Conservation (phyloP, 2,888 invertebrate genomes). For the Polylopha cassiicola region DNA sequence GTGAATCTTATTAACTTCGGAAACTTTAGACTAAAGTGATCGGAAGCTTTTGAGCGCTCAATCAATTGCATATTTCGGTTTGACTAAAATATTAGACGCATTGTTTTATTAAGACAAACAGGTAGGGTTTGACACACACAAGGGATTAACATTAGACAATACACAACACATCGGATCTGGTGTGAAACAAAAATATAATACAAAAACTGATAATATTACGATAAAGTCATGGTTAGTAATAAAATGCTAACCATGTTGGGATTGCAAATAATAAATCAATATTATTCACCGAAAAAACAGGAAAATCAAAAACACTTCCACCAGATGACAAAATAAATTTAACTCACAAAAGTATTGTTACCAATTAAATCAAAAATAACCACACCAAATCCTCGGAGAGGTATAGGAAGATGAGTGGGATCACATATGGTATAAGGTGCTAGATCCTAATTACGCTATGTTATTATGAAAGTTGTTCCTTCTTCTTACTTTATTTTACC, state of each 20-base stretch:
- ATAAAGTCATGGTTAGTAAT: slow-evolving; percentile 47
- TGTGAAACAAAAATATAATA: slow-evolving; percentile 67
- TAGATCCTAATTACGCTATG: slow-evolving; percentile 63
- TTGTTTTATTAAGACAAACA: slow-evolving; percentile 72
- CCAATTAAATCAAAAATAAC: slow-evolving; percentile 67
- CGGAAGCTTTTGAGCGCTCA: slow-evolving; percentile 66
- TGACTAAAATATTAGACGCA: slow-evolving; percentile 54
- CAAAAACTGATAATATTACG: slow-evolving; percentile 48
- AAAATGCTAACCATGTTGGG: slow-evolving; percentile 70
- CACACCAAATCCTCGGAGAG: slow-evolving; percentile 78
- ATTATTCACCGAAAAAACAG: slow-evolving; percentile 69
- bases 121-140: slow-evolving; percentile 90
- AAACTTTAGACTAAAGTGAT: slow-evolving; percentile 69
- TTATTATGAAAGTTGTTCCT: slow-evolving; percentile 54
- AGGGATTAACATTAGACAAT: slow-evolving; percentile 93
- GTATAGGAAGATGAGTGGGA: slow-evolving; percentile 72
- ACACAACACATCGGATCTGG: slow-evolving; percentile 84
- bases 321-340: slow-evolving; percentile 71
- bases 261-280: slow-evolving; percentile 61
- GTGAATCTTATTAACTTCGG: slow-evolving; percentile 45
- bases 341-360: slow-evolving; percentile 56
- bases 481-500: slow-evolving; percentile 58
- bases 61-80: slow-evolving; percentile 50
- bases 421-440: slow-evolving; percentile 64
- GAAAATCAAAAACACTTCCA: slow-evolving; percentile 77